These are phyloP conservation scores for Vidua macroura DNA, from an alignment of 2,113 vertebrate species.

Conservation along the genomic window DNA sequence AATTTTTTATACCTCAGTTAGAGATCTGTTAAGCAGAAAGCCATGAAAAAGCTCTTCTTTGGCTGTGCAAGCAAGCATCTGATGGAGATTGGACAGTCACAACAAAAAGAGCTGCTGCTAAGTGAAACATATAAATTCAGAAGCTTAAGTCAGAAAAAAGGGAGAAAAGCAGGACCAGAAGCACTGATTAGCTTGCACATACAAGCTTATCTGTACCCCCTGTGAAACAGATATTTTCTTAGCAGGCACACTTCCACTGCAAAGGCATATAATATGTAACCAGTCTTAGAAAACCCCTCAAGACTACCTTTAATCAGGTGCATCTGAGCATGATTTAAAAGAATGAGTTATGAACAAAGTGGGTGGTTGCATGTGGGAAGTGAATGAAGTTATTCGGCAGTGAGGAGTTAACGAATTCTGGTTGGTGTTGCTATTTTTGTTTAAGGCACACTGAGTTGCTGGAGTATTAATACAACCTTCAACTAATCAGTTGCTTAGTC, in stretches of 20 bases:
- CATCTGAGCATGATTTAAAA: slow-evolving; percentile 28
- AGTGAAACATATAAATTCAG: background rate
- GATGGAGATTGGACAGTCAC: background rate
- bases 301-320: background rate
- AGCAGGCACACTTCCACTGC: background rate
- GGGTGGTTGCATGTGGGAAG: slow-evolving; percentile 42
- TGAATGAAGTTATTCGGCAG: background rate
- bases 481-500: background rate
- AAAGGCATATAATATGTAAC: background rate
- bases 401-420: background rate
- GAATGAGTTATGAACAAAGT: slow-evolving; percentile 15
- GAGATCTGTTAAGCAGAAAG: background rate
- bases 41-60: background rate
- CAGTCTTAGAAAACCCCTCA: background rate
- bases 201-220: background rate
- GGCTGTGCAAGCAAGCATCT: background rate
- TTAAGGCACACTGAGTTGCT: background rate
- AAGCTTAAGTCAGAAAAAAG: background rate
- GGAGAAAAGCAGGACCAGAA: background rate
- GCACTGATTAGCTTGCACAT: background rate
- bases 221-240: background rate
- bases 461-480: background rate
- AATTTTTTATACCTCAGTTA: background rate
- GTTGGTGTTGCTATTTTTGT: slow-evolving; percentile 10
- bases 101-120: background rate